Conservation (phyloP, 1,140 invertebrate genomes). For the Mactra quadrangularis region DNA sequence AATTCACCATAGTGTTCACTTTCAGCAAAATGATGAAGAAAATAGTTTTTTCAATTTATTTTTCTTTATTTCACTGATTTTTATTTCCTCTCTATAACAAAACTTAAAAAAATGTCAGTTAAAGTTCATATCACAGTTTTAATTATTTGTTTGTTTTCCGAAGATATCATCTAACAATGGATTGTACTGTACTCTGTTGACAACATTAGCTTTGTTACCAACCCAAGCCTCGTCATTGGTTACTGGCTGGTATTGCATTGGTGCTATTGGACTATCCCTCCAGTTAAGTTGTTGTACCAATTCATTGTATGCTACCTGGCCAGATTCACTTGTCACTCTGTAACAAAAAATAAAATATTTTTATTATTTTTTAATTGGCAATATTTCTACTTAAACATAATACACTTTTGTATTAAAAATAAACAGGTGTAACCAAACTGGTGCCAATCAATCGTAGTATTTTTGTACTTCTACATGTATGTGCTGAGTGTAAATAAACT, state of each 20-base stretch:
- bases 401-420: too few relatives aligned
- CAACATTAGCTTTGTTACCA: constrained; percentile 68
- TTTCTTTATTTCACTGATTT: too few relatives aligned
- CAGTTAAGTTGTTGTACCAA: constrained; percentile 79
- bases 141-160: constrained; percentile 58
- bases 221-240: constrained; percentile 71
- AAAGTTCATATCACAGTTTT: too few relatives aligned
- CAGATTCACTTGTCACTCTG: constrained; percentile 71
- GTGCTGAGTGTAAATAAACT: background rate
- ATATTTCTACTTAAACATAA: too few relatives aligned
- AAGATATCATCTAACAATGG: constrained; percentile 75
- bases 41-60: too few relatives aligned
- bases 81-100: too few relatives aligned
- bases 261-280: constrained; percentile 77
- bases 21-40: too few relatives aligned
- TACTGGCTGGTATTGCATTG: constrained; percentile 72
- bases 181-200: constrained; percentile 71
- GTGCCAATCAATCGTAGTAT: too few relatives aligned
- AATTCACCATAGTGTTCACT: too few relatives aligned
- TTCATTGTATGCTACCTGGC: constrained; percentile 70
- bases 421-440: too few relatives aligned
- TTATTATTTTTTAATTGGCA: too few relatives aligned
- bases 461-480: background rate
- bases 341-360: constrained; percentile 53
- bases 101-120: too few relatives aligned